A percentile compares a stretch with the other conserved stretches of the same genome.
phyloP scores from a whole-genome alignment of 1,140 invertebrate species.

The Ostrea denselamellosa region DNA sequence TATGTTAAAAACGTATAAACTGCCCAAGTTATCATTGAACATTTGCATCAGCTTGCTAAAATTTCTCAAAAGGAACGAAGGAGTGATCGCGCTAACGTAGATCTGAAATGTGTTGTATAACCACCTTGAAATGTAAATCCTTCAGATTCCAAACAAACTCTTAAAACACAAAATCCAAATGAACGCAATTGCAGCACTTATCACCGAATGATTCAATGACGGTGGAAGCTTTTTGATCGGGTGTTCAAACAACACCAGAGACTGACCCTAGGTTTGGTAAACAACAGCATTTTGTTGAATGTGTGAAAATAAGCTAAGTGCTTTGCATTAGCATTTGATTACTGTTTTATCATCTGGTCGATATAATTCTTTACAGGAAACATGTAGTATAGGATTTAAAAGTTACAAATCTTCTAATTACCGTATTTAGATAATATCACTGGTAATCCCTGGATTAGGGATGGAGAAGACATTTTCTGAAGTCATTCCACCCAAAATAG shows the following conservation, averaged over 20 bases:
- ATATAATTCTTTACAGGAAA: slow-evolving; percentile 9
- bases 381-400: slow-evolving; percentile 14
- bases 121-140: slow-evolving; percentile 16
- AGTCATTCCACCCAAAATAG: neutral
- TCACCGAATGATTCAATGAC: neutral
- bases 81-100: neutral
- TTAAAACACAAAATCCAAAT: slow-evolving; percentile 38
- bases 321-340: slow-evolving; percentile 38
- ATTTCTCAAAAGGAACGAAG: slow-evolving; percentile 23
- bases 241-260: slow-evolving; percentile 16
- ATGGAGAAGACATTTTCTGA: neutral
- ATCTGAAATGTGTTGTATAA: neutral
- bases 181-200: slow-evolving; percentile 8
- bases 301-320: slow-evolving; percentile 36
- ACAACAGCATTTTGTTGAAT: slow-evolving; percentile 27
- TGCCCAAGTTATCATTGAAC: slow-evolving; percentile 13
- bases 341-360: slow-evolving; percentile 29
- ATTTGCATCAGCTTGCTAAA: slow-evolving; percentile 32
- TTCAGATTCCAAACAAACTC: slow-evolving; percentile 37
- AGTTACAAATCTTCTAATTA: neutral
- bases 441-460: neutral
- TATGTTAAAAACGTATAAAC: slow-evolving; percentile 31
- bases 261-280: slow-evolving; percentile 24
- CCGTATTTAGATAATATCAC: neutral
- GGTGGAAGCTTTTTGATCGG: neutral